Percentiles rank a stretch among this genome's conserved stretches.
phyloP scores from a whole-genome alignment of 1,140 invertebrate species.

The Cyrtorhinus lividipennis region DNA sequence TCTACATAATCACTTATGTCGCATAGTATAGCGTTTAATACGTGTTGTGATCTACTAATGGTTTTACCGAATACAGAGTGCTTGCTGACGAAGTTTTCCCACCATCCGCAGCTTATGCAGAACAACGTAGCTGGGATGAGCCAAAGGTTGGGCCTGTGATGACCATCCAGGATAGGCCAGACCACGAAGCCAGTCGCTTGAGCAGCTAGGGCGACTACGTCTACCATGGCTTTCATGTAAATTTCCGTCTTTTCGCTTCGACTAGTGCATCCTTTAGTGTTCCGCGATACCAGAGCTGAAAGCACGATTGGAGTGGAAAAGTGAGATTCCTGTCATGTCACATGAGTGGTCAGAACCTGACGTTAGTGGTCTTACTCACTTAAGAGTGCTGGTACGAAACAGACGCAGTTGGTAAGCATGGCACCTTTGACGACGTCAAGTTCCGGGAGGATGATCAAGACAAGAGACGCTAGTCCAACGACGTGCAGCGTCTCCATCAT shows the following conservation, averaged over 20 bases:
- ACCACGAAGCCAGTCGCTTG: conserved; percentile 79
- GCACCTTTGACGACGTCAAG: conserved; percentile 82
- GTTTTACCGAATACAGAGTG: conserved; percentile 55
- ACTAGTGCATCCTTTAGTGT: conserved; percentile 40
- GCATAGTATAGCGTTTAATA: no score
- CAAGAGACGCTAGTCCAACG: conserved; percentile 65
- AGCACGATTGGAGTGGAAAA: conserved; percentile 25
- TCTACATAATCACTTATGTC: no score
- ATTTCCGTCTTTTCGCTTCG: conserved; percentile 42
- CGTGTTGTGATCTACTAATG: no score
- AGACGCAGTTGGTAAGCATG: conserved; percentile 87
- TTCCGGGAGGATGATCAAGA: conserved; percentile 76
- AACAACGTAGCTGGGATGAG: conserved; percentile 68
- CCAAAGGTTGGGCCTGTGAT: conserved; percentile 53
- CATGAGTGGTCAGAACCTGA: not conserved
- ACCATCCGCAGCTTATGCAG: conserved; percentile 82
- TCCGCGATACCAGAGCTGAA: conserved; percentile 58
- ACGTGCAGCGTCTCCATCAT: conserved; percentile 76
- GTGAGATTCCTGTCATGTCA: not conserved
- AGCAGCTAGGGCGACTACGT: conserved; percentile 63
- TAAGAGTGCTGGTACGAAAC: conserved; percentile 68
- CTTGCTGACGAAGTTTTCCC: conserved; percentile 89
- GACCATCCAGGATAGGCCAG: conserved; percentile 56
- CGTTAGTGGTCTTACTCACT: conserved; percentile 33
- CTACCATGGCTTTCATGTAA: conserved; percentile 58